Base-by-base conservation (phyloP, 2,888 invertebrate genomes). In the Meiosimyza decipiens region DNA sequence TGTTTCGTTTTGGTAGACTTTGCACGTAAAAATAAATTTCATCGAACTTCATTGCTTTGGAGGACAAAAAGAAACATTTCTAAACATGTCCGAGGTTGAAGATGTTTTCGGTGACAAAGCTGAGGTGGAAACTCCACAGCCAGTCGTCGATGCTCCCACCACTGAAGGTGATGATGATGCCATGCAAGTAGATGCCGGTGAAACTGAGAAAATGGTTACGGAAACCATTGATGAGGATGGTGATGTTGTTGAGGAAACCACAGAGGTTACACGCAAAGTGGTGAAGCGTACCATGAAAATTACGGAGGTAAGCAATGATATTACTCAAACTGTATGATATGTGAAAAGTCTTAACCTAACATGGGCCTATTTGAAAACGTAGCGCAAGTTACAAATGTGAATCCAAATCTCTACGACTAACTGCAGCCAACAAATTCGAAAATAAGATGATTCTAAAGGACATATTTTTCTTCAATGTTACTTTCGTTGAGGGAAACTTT, bases 201-300 rank as follows among this genome's bases (percentile, higher is more conserved):
- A 83, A 63, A 80, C 79, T 60, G 84, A 84, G 74, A 81, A 86
- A 79, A 81, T 84, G 78, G 80, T 84, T 22, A 83, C 85, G 62
- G 86, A 86, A 69, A 79, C 81, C 65, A 81, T 85, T 71, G 86
- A 85, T 51, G 86, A 85, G 75, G 86, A 86, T 74, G 87, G 85
- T 71, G 87, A 86, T 68, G 84, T 84, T 66, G 84, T 85, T 16
- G 86, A 87, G 77, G 86, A 86, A 77, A 84, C 84, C 62, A 85
- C 87, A 50, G 81, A 86, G 77, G 83, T 87, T 9, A 84, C 83
- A 52, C 85, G 87, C 71, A 87, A 87, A 78, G 84, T 84, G 71
- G 87, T 87, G 15, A 85, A 85, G 73, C 83, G 85, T 64, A 86
- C 86, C 72, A 85, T 85, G 85, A 85, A 86, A 80, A 85, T 85